Percentiles rank a stretch among this genome's conserved stretches.
Evolutionary conservation across 2,113 vertebrate genomes (phyloP).

Genomic region (Columba janthina): DNA sequence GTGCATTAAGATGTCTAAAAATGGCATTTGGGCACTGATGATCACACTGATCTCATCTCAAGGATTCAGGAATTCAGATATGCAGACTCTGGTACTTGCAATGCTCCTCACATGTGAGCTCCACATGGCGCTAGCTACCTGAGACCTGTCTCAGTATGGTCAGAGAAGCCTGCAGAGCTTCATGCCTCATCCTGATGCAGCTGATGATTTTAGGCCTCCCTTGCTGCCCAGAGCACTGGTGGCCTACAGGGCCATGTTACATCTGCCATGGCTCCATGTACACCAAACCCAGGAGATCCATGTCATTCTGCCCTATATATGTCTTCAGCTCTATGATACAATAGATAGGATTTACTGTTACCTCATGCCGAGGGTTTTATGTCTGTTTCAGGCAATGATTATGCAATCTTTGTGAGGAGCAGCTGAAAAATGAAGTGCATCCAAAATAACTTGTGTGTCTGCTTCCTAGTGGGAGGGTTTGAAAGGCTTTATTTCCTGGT

Average conservation of each 20-base stretch:
- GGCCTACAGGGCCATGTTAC: not conserved
- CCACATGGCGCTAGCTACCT: fast-evolving
- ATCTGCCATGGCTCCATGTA: not conserved
- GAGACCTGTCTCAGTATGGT: not conserved
- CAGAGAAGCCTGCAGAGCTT: not conserved
- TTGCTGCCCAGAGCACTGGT: not conserved
- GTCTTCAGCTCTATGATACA: not conserved
- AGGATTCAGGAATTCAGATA: not conserved
- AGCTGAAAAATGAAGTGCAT: not conserved
- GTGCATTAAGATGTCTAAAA: not conserved
- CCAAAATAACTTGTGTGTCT: not conserved
- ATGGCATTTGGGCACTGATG: not conserved
- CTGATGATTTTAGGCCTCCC: not conserved
- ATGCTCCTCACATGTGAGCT: not conserved
- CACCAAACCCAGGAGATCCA: not conserved
- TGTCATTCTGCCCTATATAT: not conserved
- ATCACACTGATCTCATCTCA: not conserved
- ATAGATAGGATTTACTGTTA: not conserved
- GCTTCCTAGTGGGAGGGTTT: not conserved
- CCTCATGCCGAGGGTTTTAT: not conserved
- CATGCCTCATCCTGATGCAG: not conserved
- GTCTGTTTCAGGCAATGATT: not conserved
- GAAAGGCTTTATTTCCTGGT: not conserved
- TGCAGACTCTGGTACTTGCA: not conserved
- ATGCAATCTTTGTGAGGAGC: not conserved